A percentile compares a stretch with the other conserved stretches of the same genome.
Evolutionary conservation across 2,797 vertebrate genomes (phyloP).

Genomic region (Gymnothorax reevesii): DNA sequence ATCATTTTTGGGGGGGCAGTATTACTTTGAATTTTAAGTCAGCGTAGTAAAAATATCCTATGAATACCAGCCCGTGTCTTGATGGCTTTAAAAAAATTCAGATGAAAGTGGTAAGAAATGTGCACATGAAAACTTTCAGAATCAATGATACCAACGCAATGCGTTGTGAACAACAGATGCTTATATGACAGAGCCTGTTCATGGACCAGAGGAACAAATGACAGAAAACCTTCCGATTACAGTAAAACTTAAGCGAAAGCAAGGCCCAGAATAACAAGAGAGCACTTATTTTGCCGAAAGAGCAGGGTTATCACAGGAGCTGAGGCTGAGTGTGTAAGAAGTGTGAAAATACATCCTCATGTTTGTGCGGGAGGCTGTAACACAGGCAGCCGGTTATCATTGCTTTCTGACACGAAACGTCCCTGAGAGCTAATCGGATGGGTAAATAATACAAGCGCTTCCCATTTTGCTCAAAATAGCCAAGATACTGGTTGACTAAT

Average conservation of each 20-base stretch:
- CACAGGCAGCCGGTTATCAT: constrained; percentile 50
- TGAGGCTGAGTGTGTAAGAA: constrained; percentile 39
- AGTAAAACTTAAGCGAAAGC: neutral
- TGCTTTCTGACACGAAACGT: constrained; percentile 52
- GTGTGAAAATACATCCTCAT: constrained; percentile 46
- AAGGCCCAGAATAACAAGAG: neutral
- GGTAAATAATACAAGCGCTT: constrained; percentile 53
- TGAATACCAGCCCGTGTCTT: neutral
- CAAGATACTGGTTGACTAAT: constrained; percentile 25
- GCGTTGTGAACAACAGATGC: neutral
- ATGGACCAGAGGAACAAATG: neutral
- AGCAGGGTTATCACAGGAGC: constrained; percentile 34
- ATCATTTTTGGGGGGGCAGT: neutral
- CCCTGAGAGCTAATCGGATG: constrained; percentile 45
- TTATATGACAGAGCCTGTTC: constrained; percentile 50
- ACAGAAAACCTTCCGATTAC: constrained; percentile 16
- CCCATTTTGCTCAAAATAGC: constrained; percentile 39
- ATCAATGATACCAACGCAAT: neutral
- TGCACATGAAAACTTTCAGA: neutral
- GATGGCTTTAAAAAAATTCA: constrained; percentile 35
- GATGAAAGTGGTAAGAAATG: constrained; percentile 45
- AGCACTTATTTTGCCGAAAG: neutral
- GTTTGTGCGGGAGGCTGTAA: constrained; percentile 51
- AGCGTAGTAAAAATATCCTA: neutral
- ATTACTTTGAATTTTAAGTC: neutral